Conservation (phyloP, 2,888 invertebrate species). For the Taphrorychus bicolor region DNA sequence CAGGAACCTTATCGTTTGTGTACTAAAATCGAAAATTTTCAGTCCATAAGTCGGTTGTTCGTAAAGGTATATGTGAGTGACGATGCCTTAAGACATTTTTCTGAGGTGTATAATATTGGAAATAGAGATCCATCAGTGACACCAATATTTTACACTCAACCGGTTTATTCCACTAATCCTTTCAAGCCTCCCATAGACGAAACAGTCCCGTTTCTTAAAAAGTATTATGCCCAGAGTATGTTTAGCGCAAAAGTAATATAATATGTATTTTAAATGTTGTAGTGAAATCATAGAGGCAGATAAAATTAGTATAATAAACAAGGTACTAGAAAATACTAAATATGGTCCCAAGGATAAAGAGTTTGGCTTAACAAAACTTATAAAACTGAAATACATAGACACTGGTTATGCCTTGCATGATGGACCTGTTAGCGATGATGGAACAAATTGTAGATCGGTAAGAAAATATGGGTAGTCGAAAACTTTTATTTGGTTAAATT, state of each 20-base stretch:
- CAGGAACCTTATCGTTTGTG: not conserved
- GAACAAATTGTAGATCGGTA: slow-evolving; percentile 26
- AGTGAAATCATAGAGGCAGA: slow-evolving; percentile 46
- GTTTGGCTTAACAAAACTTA: slow-evolving; percentile 51
- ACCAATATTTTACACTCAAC: slow-evolving; percentile 35
- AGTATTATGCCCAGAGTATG: no score
- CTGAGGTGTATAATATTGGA: slow-evolving; percentile 47
- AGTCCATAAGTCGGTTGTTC: slow-evolving; percentile 33
- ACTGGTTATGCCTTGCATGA: slow-evolving; percentile 57
- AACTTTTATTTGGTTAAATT: not conserved
- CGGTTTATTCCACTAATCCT: slow-evolving; percentile 7
- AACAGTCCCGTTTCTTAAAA: not conserved
- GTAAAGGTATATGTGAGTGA: slow-evolving; percentile 51
- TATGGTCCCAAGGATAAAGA: slow-evolving; percentile 50
- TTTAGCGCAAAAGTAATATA: slow-evolving; percentile 6
- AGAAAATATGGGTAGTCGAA: no score
- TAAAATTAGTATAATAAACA: slow-evolving; percentile 52
- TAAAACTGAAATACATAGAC: slow-evolving; percentile 46
- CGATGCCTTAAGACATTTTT: slow-evolving; percentile 44
- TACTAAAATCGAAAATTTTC: slow-evolving; percentile 8
- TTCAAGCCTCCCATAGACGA: slow-evolving; percentile 16
- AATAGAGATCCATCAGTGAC: slow-evolving; percentile 21
- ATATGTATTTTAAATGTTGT: slow-evolving; percentile 2
- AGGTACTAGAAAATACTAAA: slow-evolving; percentile 49
- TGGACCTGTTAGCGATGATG: slow-evolving; percentile 45